A percentile compares a stretch with the other conserved stretches of the same genome.
Conservation (phyloP, 2,113 vertebrate species). For the Apus apus region DNA sequence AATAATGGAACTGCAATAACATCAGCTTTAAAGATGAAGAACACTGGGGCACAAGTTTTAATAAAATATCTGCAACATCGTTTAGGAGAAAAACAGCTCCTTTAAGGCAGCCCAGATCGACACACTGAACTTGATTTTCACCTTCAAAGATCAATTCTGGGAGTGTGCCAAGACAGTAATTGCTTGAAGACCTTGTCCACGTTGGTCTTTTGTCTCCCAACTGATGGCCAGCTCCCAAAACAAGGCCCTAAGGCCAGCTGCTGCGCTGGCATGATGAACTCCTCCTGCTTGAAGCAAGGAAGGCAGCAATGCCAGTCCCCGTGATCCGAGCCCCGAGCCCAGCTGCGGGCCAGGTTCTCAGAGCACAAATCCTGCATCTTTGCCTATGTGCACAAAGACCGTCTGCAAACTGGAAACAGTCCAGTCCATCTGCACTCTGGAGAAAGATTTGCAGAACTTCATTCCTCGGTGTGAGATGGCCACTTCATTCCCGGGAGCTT, state of each 20-base stretch:
- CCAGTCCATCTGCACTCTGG: background rate
- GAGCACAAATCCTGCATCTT: background rate
- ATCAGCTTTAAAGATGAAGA: background rate
- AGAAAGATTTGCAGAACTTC: background rate
- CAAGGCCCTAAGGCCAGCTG: background rate
- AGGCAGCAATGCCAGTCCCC: background rate
- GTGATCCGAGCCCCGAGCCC: background rate
- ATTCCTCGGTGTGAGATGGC: background rate
- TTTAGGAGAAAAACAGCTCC: background rate
- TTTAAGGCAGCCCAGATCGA: background rate
- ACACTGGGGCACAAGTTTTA: background rate
- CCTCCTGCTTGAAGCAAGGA: background rate
- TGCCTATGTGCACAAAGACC: accelerated
- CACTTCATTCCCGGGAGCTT: accelerated
- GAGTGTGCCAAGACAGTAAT: background rate
- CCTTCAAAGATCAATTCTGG: background rate
- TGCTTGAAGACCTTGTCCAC: background rate
- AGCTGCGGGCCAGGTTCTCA: background rate
- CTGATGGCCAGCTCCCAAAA: background rate
- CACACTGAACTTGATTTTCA: background rate
- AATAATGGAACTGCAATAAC: background rate
- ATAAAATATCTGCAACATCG: background rate
- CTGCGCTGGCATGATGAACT: accelerated
- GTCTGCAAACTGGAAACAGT: background rate
- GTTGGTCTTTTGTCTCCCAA: background rate